Evolutionary conservation across 2,888 invertebrate genomes (phyloP), one percentile per base, ranked within the genome.

Genomic region (Drosophila phalerata): DNA sequence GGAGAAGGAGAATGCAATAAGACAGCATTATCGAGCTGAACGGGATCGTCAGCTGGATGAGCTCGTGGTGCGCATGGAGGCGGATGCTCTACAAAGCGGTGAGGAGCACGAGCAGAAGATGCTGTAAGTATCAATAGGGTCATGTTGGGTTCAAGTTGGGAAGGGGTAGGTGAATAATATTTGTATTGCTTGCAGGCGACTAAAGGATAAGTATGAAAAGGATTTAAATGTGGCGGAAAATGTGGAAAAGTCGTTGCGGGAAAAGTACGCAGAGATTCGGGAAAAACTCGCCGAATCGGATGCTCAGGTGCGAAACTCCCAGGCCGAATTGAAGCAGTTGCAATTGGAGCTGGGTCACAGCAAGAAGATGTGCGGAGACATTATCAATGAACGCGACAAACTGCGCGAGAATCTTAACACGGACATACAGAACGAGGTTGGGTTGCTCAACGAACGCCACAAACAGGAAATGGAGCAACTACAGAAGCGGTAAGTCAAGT

Each of bases 381-480:
- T 95, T 74, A 92, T 93, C 8, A 89, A 89, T 17, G 95, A 95
- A 83, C 93, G 94, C 57, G 94, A 94, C 69, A 93, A 94, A 68
- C 90, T 95, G 17, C 94, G 94, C 67, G 94, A 94, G 58, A 93
- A 94, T 66, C 94, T 95, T 25, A 94, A 95, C 53, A 93, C 94
- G 43, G 94, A 95, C 84, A 95, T 96, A 91, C 93, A 94, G 63
- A 91, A 90, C 25, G 95, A 95, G 87, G 93, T 96, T 67, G 94
- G 94, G n/a, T 90, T 92, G 9, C 90, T 96, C 45, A 94, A 94
- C 82, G 94, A 94, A 53, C 95, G 96, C 88, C 93, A 96, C 86
- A 96, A 97, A 79, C 94, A 95, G 83, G 96, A 96, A 91, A 95
- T 97, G 93, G 95, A 96, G 73, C 95, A 96, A 91, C 94, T 97